Percentiles rank a stretch among this genome's conserved stretches.
Conservation (phyloP, 2,113 vertebrate genomes). For the Poeciliopsis prolifica region DNA sequence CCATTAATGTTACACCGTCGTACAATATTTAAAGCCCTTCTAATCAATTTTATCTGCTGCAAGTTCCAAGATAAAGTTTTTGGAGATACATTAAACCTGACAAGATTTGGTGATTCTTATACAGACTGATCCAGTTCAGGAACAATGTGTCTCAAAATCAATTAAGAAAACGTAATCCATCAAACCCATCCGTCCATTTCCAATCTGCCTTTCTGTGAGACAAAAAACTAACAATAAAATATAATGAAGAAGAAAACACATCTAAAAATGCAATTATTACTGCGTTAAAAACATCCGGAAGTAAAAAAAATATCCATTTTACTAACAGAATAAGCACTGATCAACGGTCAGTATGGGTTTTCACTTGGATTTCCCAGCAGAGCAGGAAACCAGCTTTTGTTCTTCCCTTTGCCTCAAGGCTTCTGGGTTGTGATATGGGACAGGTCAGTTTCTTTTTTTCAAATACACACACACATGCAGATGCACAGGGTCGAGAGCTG, state of each 20-base stretch:
- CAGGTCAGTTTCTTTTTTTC: slow-evolving; percentile 23
- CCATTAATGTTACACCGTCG: neutral
- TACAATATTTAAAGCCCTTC: neutral
- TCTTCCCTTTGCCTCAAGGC: slow-evolving; percentile 25
- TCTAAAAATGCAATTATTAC: too few relatives aligned
- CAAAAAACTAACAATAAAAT: neutral
- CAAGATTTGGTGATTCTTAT: neutral
- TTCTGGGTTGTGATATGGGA: slow-evolving; percentile 42
- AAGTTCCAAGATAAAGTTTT: neutral
- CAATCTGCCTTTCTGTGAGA: neutral
- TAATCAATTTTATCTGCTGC: neutral
- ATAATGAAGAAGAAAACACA: neutral
- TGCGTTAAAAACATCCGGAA: neutral
- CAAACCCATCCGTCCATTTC: neutral
- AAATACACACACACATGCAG: slow-evolving; percentile 3
- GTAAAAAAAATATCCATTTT: neutral
- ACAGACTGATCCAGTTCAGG: neutral
- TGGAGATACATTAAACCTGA: neutral
- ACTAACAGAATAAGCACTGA: neutral
- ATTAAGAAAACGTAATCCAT: neutral
- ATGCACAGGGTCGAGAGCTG: slow-evolving; percentile 40
- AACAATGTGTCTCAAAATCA: neutral
- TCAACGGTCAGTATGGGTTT: slow-evolving; percentile 11
- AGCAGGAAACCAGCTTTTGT: slow-evolving; percentile 24
- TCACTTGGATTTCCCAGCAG: slow-evolving; percentile 13